Conservation (phyloP, 1,140 invertebrate genomes). For the Drosophila setifemur region DNA sequence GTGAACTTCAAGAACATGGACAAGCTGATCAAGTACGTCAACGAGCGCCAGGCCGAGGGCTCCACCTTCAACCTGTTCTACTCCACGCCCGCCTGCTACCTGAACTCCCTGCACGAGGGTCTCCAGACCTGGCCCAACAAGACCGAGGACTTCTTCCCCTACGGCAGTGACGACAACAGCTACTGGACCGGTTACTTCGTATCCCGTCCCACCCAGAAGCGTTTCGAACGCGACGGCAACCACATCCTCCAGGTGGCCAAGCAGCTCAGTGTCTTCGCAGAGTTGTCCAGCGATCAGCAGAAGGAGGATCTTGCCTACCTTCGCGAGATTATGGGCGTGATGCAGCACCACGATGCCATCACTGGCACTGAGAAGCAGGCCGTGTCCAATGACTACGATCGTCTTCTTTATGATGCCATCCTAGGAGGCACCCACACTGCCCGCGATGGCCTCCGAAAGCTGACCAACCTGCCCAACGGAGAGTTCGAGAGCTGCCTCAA, state of each 20-base stretch:
- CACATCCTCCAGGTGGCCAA: constrained; percentile 89
- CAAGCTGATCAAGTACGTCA: constrained; percentile 90
- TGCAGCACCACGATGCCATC: constrained; percentile 96
- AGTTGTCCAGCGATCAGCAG: constrained; percentile 17
- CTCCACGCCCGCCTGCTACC: constrained; percentile 94
- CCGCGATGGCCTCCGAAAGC: constrained; percentile 55
- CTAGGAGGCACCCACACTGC: constrained; percentile 45
- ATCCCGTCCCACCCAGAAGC: constrained; percentile 92
- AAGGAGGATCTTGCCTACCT: constrained; percentile 73
- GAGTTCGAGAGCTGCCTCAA: constrained; percentile 85
- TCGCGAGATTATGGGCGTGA: constrained; percentile 87
- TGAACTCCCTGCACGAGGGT: constrained; percentile 90
- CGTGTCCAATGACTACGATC: constrained; percentile 93
- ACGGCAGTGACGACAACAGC: constrained; percentile 90
- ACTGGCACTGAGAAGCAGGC: constrained; percentile 96
- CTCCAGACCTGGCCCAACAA: constrained; percentile 88
- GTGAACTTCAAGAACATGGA: constrained; percentile 95
- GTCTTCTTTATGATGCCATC: constrained; percentile 60
- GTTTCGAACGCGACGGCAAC: constrained; percentile 90
- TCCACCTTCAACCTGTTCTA: constrained; percentile 84
- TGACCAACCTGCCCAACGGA: constrained; percentile 83
- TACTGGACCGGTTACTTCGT: constrained; percentile 99
- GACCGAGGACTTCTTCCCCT: constrained; percentile 95
- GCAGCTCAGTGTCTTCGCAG: constrained; percentile 83
- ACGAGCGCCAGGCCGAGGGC: constrained; percentile 85